phyloP scores from a whole-genome alignment of 2,888 invertebrate species.

The Cephus pulcher region DNA sequence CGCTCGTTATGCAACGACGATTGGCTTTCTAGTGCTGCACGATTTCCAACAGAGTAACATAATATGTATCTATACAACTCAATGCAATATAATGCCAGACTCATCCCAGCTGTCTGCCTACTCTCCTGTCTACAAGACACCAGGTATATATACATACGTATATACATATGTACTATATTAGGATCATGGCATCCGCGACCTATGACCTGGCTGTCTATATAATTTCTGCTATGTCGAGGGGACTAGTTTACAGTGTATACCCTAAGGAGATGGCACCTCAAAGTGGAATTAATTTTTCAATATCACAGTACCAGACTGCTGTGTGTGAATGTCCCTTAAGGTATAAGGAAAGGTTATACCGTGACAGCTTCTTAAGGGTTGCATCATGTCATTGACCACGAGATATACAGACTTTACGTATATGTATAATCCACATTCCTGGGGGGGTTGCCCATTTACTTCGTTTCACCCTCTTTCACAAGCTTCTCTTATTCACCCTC shows the following conservation, averaged over 20 bases:
- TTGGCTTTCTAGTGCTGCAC: neutral
- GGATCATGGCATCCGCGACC: neutral
- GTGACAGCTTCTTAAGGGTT: neutral
- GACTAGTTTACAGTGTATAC: neutral
- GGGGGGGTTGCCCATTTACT: too few relatives aligned
- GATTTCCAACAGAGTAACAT: neutral
- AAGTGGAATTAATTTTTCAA: neutral
- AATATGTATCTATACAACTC: neutral
- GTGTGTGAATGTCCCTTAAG: neutral
- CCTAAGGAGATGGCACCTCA: neutral
- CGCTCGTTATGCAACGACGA: neutral
- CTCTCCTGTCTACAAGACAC: neutral
- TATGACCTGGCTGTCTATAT: neutral
- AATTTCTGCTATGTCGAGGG: neutral
- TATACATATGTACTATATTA: too few relatives aligned
- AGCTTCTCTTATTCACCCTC: too few relatives aligned
- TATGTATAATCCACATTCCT: neutral
- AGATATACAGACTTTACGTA: neutral
- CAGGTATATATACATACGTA: neutral
- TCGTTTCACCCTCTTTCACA: too few relatives aligned
- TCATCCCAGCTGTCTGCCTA: neutral
- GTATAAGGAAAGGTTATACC: neutral
- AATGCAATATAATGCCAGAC: neutral
- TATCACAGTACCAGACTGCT: neutral
- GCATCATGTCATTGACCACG: neutral